phyloP scores from a whole-genome alignment of 2,797 vertebrate species.

The Microhierax caerulescens region DNA sequence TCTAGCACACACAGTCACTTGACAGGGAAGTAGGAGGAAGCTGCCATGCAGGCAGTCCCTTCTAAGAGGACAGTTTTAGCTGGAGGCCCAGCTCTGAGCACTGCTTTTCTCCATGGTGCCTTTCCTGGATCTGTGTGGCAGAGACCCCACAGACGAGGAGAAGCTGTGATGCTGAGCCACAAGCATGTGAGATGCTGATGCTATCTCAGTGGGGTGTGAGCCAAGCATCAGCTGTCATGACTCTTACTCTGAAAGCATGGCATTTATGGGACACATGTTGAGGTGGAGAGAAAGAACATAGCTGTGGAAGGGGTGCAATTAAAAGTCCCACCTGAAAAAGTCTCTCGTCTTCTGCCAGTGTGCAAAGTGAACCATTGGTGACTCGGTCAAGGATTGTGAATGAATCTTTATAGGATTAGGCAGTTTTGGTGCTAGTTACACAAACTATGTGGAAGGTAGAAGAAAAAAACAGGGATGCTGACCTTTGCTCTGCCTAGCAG shows the following conservation, averaged over 20 bases:
- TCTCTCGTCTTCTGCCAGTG: accelerated
- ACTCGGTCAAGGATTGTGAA: not conserved
- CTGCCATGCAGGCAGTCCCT: not conserved
- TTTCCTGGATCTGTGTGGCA: not conserved
- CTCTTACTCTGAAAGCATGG: not conserved
- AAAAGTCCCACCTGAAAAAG: not conserved
- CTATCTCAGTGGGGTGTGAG: not conserved
- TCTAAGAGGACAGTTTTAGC: not conserved
- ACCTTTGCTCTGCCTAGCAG: not conserved
- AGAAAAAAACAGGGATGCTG: not conserved
- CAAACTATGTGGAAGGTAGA: not conserved
- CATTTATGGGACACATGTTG: not conserved
- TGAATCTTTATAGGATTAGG: not conserved
- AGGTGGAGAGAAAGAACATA: not conserved
- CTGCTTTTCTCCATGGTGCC: not conserved
- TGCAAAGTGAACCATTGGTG: not conserved
- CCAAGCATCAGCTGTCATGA: accelerated
- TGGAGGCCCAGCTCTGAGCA: not conserved
- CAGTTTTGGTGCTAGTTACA: not conserved
- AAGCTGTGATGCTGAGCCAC: not conserved
- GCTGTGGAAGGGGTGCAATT: not conserved
- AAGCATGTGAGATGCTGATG: not conserved
- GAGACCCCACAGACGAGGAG: not conserved
- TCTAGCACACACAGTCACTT: not conserved
- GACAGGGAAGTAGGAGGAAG: not conserved